Conservation (phyloP, 2,888 invertebrate genomes). For the Watsonalla cultraria region DNA sequence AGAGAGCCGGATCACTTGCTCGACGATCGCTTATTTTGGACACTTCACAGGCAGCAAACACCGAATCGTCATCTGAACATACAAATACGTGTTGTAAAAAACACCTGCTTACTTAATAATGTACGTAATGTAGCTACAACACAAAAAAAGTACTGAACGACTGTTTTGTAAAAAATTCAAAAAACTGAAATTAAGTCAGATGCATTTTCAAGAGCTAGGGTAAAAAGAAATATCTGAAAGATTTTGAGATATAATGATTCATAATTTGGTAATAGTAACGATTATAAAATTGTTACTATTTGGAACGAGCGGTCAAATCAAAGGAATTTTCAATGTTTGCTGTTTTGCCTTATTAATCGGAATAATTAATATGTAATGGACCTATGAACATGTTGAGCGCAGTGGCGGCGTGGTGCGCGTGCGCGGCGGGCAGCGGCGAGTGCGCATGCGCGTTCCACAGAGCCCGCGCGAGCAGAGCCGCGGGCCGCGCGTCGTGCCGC, state of each 20-base stretch:
- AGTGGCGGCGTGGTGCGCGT: slow-evolving; percentile 42
- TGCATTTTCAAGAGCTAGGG: slow-evolving; percentile 80
- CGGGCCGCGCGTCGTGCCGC: slow-evolving; percentile 35
- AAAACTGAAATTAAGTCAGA: too few relatives aligned
- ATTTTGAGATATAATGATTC: too few relatives aligned
- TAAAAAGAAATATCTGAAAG: too few relatives aligned
- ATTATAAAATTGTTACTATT: too few relatives aligned
- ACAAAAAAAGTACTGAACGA: not conserved
- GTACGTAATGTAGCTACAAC: slow-evolving; percentile 7
- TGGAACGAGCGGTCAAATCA: too few relatives aligned
- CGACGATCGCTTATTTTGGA: slow-evolving; percentile 34
- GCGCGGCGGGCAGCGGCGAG: slow-evolving; percentile 32
- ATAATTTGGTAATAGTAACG: too few relatives aligned
- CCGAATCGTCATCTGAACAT: slow-evolving; percentile 60
- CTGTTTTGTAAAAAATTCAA: too few relatives aligned
- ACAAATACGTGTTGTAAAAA: not conserved
- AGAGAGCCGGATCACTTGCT: slow-evolving; percentile 46
- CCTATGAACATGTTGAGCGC: slow-evolving; percentile 84
- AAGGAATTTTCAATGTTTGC: too few relatives aligned
- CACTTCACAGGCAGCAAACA: slow-evolving; percentile 61
- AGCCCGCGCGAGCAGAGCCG: slow-evolving; percentile 44
- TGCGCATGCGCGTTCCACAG: slow-evolving; percentile 52
- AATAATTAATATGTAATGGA: slow-evolving; percentile 8
- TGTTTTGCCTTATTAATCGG: too few relatives aligned
- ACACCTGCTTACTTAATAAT: slow-evolving; percentile 5